A percentile compares a stretch with the other conserved stretches of the same genome.
Evolutionary conservation across 2,797 vertebrate genomes (phyloP).

Genomic region (Odontamblyopus rebecca): DNA sequence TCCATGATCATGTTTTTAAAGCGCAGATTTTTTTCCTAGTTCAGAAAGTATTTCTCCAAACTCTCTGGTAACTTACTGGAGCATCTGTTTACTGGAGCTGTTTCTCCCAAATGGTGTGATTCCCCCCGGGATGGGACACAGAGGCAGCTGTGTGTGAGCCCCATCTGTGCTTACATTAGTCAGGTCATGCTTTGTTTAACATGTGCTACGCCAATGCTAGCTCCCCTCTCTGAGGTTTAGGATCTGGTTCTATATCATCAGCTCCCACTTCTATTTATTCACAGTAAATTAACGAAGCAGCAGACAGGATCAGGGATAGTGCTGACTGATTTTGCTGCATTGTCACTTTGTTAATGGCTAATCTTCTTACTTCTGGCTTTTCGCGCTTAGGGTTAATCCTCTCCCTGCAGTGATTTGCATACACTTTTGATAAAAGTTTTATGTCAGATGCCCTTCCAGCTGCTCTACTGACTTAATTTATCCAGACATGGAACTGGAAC

Average conservation of each 20-base stretch:
- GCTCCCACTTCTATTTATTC: conserved; percentile 6
- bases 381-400: background rate
- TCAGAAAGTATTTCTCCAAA: conserved; percentile 38
- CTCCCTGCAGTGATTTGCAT: background rate
- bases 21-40: conserved; percentile 13
- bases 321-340: background rate
- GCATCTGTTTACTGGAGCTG: conserved; percentile 58
- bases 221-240: conserved; percentile 34
- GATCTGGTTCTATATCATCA: conserved; percentile 26
- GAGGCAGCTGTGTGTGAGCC: conserved; percentile 71
- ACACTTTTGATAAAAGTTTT: background rate
- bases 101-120: conserved; percentile 50
- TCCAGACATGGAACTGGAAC: background rate
- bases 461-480: background rate
- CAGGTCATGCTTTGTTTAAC: conserved; percentile 71
- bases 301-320: background rate
- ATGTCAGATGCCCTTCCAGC: background rate
- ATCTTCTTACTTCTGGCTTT: conserved; percentile 7
- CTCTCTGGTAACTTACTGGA: conserved; percentile 35
- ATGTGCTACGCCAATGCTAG: conserved; percentile 40
- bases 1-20: conserved; percentile 8
- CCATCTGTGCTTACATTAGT: conserved; percentile 78
- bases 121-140: conserved; percentile 70
- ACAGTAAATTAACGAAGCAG: conserved; percentile 7
- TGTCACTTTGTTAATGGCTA: conserved; percentile 2